Evolutionary conservation across 1,140 invertebrate genomes (phyloP).

Genomic region (Copidosoma floridanum): DNA sequence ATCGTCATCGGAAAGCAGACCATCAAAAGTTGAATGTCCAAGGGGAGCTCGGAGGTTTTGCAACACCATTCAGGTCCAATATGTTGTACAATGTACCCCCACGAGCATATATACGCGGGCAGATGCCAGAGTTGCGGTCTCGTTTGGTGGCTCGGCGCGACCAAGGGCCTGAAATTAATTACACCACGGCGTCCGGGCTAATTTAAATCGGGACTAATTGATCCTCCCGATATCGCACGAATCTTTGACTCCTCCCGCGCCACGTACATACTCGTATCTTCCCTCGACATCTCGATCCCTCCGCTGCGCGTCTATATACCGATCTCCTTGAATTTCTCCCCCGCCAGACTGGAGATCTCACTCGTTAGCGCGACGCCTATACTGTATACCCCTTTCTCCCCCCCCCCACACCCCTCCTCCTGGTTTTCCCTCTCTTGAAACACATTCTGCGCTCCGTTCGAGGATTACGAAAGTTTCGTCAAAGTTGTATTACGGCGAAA

Average conservation of each 20-base stretch:
- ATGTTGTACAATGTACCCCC: too few relatives aligned
- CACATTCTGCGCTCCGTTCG: neutral
- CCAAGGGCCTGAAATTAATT: conserved; percentile 52
- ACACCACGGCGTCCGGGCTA: conserved; percentile 41
- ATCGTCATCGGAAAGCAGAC: too few relatives aligned
- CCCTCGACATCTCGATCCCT: conserved; percentile 2
- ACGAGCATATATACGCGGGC: neutral
- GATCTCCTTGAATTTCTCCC: conserved; percentile 9
- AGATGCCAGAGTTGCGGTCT: neutral
- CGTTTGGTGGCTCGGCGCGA: conserved; percentile 26
- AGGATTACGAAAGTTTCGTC: conserved; percentile 45
- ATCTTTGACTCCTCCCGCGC: neutral
- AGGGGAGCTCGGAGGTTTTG: too few relatives aligned
- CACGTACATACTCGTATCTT: neutral
- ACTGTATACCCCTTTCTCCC: neutral
- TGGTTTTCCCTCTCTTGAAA: conserved; percentile 9
- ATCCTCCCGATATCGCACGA: conserved; percentile 32
- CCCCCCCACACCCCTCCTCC: neutral
- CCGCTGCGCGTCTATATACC: neutral
- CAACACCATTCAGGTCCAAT: too few relatives aligned
- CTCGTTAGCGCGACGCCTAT: too few relatives aligned
- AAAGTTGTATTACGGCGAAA: conserved; percentile 37
- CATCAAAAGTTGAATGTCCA: neutral
- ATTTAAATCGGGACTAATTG: conserved; percentile 55
- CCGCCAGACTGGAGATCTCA: too few relatives aligned